Evolutionary conservation across 2,888 invertebrate genomes (phyloP), one percentile per base, ranked within the genome.

Genomic region (Agrotis segetum): DNA sequence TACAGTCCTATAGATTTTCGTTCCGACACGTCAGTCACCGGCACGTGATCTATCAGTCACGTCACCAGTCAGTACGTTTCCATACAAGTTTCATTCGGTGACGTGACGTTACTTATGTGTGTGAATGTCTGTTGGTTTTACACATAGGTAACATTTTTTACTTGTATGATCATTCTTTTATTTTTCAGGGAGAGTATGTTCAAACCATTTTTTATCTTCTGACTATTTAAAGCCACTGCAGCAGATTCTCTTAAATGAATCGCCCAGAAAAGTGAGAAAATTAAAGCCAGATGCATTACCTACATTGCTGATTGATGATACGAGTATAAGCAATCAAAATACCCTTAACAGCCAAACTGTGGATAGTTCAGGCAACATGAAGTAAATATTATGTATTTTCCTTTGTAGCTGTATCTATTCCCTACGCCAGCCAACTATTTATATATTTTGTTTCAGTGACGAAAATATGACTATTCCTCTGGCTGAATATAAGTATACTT

Each of bases 111-210:
- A n/a, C n/a, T n/a, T n/a, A n/a, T n/a, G n/a, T n/a, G n/a, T n/a
- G n/a, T n/a, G n/a, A n/a, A n/a, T n/a, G 52, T 21, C 21, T 52
- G 13, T 52, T 21, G 52, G 2, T 52, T 52, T 21, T 52, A 14
- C 52, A 52, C 14, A n/a, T n/a, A n/a, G n/a, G 21, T 21, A 21
- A 7, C 21, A 52, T 21, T 21, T 16, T 7, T 16, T 29, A 29
- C 24, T 3, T 24, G 1, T n/a, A 9, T 0, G 6, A 17, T n/a
- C 17, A 46, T 46, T 21, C 0, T 55, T 55, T 55, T 55, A 55
- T 24, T 24, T 53, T 55, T 55, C 24, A 55, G 53, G 17, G 4
- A 55, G 53, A 55, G 53, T 55, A 55, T 55, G 53, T 17, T 55
- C 53, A 24, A 24, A 24, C 4, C 55, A 55, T 55, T 55, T 55